phyloP scores from a whole-genome alignment of 2,888 invertebrate species.

The Trichogramma dendrolimi region DNA sequence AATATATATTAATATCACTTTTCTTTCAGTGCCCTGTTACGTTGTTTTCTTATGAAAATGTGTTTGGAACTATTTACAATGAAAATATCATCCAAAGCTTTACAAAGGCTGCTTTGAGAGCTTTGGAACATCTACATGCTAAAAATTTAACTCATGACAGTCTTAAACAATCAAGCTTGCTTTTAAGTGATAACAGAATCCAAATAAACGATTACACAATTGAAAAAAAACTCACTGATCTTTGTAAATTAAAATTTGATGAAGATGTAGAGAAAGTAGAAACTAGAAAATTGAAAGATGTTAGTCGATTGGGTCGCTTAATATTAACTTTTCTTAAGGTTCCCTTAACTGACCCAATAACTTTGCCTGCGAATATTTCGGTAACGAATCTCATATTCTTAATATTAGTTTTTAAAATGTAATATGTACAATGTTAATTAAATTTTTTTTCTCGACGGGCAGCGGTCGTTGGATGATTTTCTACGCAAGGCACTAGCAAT shows the following conservation, averaged over 20 bases:
- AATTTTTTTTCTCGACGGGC: constrained; percentile 35
- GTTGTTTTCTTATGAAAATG: constrained; percentile 54
- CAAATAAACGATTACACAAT: constrained; percentile 68
- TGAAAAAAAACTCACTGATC: constrained; percentile 64
- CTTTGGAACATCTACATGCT: constrained; percentile 74
- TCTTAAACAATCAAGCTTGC: constrained; percentile 69
- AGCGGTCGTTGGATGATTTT: constrained; percentile 68
- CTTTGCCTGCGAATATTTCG: too few relatives aligned
- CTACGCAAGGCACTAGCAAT: constrained; percentile 66
- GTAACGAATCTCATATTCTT: too few relatives aligned
- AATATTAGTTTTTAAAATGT: background rate
- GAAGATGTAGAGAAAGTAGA: constrained; percentile 46
- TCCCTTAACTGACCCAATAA: too few relatives aligned
- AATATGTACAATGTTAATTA: background rate
- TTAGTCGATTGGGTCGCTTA: constrained; percentile 63
- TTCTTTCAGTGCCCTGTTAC: too few relatives aligned
- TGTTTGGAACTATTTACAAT: too few relatives aligned
- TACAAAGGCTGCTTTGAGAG: constrained; percentile 69
- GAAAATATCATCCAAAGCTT: constrained; percentile 60
- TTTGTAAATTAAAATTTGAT: constrained; percentile 45
- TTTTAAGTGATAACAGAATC: constrained; percentile 62
- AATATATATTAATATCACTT: too few relatives aligned
- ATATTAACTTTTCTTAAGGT: too few relatives aligned
- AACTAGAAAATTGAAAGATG: constrained; percentile 45
- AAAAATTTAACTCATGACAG: constrained; percentile 80